Evolutionary conservation across 2,888 invertebrate genomes (phyloP), one percentile per base, ranked within the genome.

Genomic region (Tigriopus californicus): DNA sequence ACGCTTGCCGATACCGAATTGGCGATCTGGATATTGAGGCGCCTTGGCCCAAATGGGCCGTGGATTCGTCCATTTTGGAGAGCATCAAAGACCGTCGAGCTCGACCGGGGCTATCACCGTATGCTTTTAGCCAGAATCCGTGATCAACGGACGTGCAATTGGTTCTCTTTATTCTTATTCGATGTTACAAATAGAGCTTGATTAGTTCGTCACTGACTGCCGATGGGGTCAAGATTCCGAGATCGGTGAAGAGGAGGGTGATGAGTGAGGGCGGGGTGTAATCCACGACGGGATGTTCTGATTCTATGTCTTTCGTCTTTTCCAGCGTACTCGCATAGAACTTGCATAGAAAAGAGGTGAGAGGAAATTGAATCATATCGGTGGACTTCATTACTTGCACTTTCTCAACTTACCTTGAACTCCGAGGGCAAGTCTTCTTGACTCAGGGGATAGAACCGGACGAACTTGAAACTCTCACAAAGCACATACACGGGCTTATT

Each of bases 151-250:
- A 46, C 15, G 33, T 33, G 33, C 8, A 8, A 33, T 33, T 5
- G 8, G 33, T 33, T 3, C 8, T 33, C 3, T 33, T 3, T 33
- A 33, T 33, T 33, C 33, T 40, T 41, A 67, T n/a, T n/a, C n/a
- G n/a, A 33, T 33, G 8, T 80, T 79, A 94, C 68, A 90, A 79
- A 74, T 98, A 98, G 63, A 98, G 75, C 73, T 95, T 92, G 63
- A 98, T 90, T 22, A 98, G 77, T 76, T 95, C 92, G 68, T 97
- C 97, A 71, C 94, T 92, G 25, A 98, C 92, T 55, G 95, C 97
- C 0, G 94, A 89, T 0, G 98, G 92, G 1, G 95, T 90, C 24
- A 98, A 73, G 62, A 94, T 88, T 1, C 97, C 98, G 62, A 97
- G 75, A 73, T 98, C 97, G 0, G 95, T 97, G 69, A 97, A 90